Conservation (phyloP, 2,113 vertebrate genomes). For the Anser cygnoides region DNA sequence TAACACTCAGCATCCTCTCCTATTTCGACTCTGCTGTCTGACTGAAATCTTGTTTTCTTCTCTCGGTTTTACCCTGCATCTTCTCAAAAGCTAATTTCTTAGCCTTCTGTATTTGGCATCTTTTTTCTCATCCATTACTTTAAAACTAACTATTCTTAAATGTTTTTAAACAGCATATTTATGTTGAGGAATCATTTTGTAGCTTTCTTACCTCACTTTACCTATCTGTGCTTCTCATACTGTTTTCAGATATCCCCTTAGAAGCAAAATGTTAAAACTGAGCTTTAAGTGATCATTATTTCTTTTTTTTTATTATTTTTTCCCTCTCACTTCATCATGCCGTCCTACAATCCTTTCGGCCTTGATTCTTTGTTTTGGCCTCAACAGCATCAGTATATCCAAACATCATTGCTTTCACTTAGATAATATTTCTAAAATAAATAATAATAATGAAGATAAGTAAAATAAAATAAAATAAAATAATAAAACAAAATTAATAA, state of each 20-base stretch:
- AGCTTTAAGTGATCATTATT: not conserved
- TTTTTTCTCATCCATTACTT: not conserved
- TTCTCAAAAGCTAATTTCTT: not conserved
- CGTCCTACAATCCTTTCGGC: not conserved
- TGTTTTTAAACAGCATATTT: not conserved
- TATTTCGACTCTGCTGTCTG: not conserved
- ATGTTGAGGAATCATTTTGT: not conserved
- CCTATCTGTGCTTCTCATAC: not conserved
- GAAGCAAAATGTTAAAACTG: not conserved
- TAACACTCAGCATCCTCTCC: not conserved
- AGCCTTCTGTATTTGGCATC: not conserved
- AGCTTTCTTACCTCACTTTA: not conserved
- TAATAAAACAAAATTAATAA: no score
- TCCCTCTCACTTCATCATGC: not conserved
- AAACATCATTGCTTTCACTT: not conserved
- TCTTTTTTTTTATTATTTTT: not conserved
- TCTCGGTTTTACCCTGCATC: not conserved
- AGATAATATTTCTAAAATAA: not conserved
- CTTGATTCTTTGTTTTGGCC: not conserved
- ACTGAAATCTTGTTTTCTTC: not conserved
- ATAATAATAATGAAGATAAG: no score
- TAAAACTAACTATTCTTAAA: not conserved
- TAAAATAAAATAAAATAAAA: not conserved
- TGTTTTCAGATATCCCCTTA: not conserved
- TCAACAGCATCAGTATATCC: not conserved